These are phyloP conservation scores for Heliconius hortense DNA, from an alignment of 2,888 invertebrate species.

Conservation along the genomic window DNA sequence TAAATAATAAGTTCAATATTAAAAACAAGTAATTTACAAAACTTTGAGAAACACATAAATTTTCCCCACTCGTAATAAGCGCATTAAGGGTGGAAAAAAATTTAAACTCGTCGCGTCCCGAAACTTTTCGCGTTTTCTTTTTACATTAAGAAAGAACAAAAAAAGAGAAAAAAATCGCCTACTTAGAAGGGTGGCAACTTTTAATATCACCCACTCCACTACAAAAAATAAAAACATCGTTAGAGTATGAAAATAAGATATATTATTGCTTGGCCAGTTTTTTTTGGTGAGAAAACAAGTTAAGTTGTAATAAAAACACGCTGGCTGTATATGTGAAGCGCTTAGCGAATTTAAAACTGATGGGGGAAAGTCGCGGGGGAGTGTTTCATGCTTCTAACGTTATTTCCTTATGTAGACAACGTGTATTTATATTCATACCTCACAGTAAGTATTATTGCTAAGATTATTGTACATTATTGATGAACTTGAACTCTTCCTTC, in stretches of 20 bases:
- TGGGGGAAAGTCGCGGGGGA: conserved; percentile 55
- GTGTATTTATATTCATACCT: conserved; percentile 11
- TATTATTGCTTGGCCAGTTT: conserved; percentile 37
- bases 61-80: conserved; percentile 77
- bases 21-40: conserved; percentile 33
- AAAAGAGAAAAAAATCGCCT: conserved; percentile 57
- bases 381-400: conserved; percentile 50
- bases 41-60: conserved; percentile 56
- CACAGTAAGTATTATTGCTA: conserved; percentile 1
- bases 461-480: conserved; percentile 18
- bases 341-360: conserved; percentile 72
- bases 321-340: conserved; percentile 59
- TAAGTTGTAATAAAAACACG: conserved; percentile 64
- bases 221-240: conserved; percentile 39
- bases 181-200: conserved; percentile 80
- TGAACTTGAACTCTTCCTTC: not conserved
- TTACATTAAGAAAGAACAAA: conserved; percentile 74
- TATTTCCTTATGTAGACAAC: conserved; percentile 27
- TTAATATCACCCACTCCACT: conserved; percentile 62
- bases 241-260: conserved; percentile 34
- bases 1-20: not conserved
- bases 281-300: conserved; percentile 44
- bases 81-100: conserved; percentile 76
- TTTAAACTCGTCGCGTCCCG: conserved; percentile 69
- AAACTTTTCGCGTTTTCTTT: conserved; percentile 78